Conservation (phyloP, 2,888 invertebrate species). For the Lithophane ornitopus region DNA sequence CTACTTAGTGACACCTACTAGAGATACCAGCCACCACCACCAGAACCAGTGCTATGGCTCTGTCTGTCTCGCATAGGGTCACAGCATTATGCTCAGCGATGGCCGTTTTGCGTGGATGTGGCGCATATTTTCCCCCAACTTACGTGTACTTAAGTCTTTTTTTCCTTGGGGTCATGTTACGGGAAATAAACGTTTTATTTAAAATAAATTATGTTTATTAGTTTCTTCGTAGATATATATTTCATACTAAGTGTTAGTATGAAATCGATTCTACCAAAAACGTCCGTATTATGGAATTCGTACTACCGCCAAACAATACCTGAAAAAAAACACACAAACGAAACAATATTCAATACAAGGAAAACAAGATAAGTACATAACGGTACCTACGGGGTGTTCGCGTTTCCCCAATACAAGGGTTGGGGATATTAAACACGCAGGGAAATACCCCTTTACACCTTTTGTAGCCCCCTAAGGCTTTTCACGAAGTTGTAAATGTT, state of each 20-base stretch:
- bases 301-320: background rate
- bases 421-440: slow-evolving; percentile 49
- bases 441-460: slow-evolving; percentile 52
- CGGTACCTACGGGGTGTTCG: slow-evolving; percentile 7
- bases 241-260: too few species aligned
- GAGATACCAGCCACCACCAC: too few species aligned
- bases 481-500: slow-evolving; percentile 54
- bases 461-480: slow-evolving; percentile 43
- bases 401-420: slow-evolving; percentile 39
- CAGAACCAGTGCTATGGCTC: too few species aligned
- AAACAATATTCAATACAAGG: slow-evolving; percentile 21
- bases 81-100: too few species aligned
- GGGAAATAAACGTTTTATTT: too few species aligned
- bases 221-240: background rate
- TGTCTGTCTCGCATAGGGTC: too few species aligned
- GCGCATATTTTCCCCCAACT: too few species aligned
- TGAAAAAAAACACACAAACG: slow-evolving; percentile 7
- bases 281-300: background rate
- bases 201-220: too few species aligned
- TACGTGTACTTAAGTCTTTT: too few species aligned
- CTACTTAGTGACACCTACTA: background rate
- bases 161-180: too few species aligned
- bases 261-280: background rate
- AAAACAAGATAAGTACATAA: slow-evolving; percentile 25
- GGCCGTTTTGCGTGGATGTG: too few species aligned